Percentiles rank a stretch among this genome's conserved stretches.
These are phyloP conservation scores for Drosophila kambysellisi DNA, from an alignment of 2,888 invertebrate genomes.

Conservation along the genomic window DNA sequence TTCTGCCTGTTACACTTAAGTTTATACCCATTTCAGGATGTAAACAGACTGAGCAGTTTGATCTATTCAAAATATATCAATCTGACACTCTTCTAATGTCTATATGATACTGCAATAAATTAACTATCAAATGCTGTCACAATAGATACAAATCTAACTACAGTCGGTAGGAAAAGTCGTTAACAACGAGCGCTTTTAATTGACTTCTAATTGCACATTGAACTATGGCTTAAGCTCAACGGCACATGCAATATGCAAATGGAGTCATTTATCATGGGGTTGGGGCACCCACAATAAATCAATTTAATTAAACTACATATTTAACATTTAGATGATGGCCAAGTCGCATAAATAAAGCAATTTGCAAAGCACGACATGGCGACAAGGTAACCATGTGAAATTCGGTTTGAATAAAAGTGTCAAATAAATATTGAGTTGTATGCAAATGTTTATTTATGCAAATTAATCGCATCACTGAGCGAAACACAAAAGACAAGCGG, in stretches of 20 bases:
- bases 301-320: slow-evolving; percentile 66
- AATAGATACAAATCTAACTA: slow-evolving; percentile 16
- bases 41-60: background rate
- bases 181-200: slow-evolving; percentile 37
- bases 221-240: slow-evolving; percentile 28
- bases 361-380: slow-evolving; percentile 57
- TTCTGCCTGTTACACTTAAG: background rate
- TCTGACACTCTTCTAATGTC: background rate
- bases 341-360: slow-evolving; percentile 61
- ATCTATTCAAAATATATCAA: background rate
- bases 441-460: slow-evolving; percentile 55
- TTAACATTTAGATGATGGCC: slow-evolving; percentile 65
- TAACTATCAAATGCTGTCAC: slow-evolving; percentile 7
- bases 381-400: slow-evolving; percentile 26
- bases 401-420: slow-evolving; percentile 54
- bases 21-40: background rate
- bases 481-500: slow-evolving; percentile 40
- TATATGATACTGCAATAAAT: slow-evolving; percentile 5
- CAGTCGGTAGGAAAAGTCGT: background rate
- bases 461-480: slow-evolving; percentile 27
- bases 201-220: slow-evolving; percentile 58
- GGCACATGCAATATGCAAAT: slow-evolving; percentile 44
- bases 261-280: slow-evolving; percentile 25
- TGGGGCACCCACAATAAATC: slow-evolving; percentile 68
- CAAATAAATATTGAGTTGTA: slow-evolving; percentile 57